phyloP scores from a whole-genome alignment of 2,113 vertebrate species.

The Sander vitreus region DNA sequence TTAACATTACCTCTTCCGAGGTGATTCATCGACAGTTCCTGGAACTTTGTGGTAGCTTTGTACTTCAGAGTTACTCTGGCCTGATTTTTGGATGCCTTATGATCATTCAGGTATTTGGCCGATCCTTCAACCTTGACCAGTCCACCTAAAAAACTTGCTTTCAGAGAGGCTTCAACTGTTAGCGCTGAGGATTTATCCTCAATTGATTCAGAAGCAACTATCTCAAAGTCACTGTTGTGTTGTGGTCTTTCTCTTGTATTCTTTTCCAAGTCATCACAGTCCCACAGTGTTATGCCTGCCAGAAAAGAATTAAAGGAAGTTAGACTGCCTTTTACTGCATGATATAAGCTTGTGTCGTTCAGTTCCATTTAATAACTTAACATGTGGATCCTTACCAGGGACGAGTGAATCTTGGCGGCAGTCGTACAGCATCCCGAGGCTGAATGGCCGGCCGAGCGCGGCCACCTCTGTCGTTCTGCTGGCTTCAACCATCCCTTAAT shows the following conservation, averaged over 20 bases:
- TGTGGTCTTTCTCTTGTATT: conserved; percentile 5
- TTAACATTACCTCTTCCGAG: conserved; percentile 57
- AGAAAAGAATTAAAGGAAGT: not conserved
- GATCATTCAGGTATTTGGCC: conserved; percentile 69
- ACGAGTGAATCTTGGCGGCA: conserved; percentile 38
- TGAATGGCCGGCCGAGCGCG: conserved; percentile 34
- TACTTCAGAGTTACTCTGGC: conserved; percentile 71
- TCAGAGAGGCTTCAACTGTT: conserved; percentile 63
- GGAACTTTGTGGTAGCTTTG: conserved; percentile 57
- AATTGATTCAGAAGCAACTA: conserved; percentile 66
- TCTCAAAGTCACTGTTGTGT: conserved; percentile 40
- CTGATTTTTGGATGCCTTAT: conserved; percentile 52
- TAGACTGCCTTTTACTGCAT: not conserved
- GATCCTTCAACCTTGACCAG: conserved; percentile 68
- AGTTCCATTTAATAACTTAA: not conserved
- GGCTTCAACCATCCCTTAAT: conserved; percentile 1
- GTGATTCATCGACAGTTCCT: conserved; percentile 66
- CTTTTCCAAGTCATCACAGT: conserved; percentile 29
- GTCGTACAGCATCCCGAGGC: conserved; percentile 65
- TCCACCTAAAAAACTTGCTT: conserved; percentile 67
- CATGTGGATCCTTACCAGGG: conserved; percentile 43
- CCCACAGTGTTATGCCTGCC: conserved; percentile 68
- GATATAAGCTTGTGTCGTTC: no score
- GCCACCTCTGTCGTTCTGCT: conserved; percentile 2
- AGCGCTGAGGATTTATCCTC: conserved; percentile 64